Conservation (phyloP, 2,888 invertebrate genomes). For the Protophormia terraenovae region DNA sequence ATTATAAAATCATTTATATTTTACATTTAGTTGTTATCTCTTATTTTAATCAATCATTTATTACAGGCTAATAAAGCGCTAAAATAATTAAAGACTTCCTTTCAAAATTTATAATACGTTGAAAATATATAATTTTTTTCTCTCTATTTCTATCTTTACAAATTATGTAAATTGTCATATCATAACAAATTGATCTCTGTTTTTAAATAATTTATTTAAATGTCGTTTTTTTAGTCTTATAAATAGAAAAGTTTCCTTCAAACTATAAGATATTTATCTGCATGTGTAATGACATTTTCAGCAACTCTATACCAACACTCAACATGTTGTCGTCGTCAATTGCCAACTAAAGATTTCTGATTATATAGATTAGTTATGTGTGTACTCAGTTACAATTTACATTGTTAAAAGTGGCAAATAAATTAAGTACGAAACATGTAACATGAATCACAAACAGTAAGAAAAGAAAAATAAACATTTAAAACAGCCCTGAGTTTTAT, state of each 20-base stretch:
- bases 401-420: slow-evolving; percentile 16
- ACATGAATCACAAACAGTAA: slow-evolving; percentile 6
- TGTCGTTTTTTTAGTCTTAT: background rate
- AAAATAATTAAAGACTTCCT: slow-evolving; percentile 16
- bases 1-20: background rate
- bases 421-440: slow-evolving; percentile 21
- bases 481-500: slow-evolving; percentile 46
- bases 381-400: background rate
- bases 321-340: slow-evolving; percentile 59
- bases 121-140: background rate
- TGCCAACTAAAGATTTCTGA: slow-evolving; percentile 41
- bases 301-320: slow-evolving; percentile 50
- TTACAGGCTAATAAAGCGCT: background rate
- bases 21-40: background rate
- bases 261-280: slow-evolving; percentile 26
- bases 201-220: background rate
- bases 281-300: slow-evolving; percentile 43
- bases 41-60: background rate
- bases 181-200: slow-evolving; percentile 22
- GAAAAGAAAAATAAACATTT: slow-evolving; percentile 26
- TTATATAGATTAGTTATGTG: slow-evolving; percentile 23
- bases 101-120: background rate
- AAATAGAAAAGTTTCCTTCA: background rate
- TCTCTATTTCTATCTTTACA: background rate
- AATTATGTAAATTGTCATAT: slow-evolving; percentile 14